These are phyloP conservation scores for Pseudotriccus pelzelni DNA, from an alignment of 2,797 vertebrate species.

Conservation along the genomic window DNA sequence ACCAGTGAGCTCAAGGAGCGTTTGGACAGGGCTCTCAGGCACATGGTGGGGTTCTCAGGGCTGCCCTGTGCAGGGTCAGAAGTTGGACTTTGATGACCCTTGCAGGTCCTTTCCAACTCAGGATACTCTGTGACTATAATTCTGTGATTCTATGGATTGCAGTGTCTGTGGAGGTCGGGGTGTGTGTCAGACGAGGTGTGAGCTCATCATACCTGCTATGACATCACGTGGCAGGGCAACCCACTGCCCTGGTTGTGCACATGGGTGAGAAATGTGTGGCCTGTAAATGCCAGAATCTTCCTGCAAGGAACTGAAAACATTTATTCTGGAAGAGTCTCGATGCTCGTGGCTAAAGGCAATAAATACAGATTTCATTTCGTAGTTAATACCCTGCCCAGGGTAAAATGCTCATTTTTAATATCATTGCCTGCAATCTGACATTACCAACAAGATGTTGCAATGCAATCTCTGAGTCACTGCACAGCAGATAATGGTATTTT, in stretches of 20 bases:
- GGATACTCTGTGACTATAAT: too few species aligned
- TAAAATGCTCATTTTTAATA: constrained; percentile 70
- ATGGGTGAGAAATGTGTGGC: constrained; percentile 3
- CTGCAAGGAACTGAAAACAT: constrained; percentile 61
- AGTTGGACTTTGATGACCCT: accelerated
- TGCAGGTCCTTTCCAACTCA: not conserved
- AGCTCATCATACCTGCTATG: not conserved
- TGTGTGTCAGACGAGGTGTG: not conserved
- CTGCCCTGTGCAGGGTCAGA: not conserved
- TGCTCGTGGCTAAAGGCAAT: constrained; percentile 58
- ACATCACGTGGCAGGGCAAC: not conserved
- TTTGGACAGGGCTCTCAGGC: not conserved
- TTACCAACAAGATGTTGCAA: constrained; percentile 71
- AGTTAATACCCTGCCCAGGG: constrained; percentile 51
- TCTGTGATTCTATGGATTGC: not conserved
- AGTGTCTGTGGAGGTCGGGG: not conserved
- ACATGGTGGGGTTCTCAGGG: not conserved
- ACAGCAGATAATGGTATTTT: constrained; percentile 64
- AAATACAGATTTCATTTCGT: constrained; percentile 65
- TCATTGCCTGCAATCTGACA: constrained; percentile 66
- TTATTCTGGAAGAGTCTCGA: constrained; percentile 63
- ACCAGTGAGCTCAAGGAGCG: not conserved
- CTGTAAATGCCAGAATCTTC: constrained; percentile 46
- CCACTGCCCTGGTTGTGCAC: not conserved
- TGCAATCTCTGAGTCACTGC: constrained; percentile 67